Conservation (phyloP, 2,888 invertebrate genomes). For the Cosmopolites sordidus region DNA sequence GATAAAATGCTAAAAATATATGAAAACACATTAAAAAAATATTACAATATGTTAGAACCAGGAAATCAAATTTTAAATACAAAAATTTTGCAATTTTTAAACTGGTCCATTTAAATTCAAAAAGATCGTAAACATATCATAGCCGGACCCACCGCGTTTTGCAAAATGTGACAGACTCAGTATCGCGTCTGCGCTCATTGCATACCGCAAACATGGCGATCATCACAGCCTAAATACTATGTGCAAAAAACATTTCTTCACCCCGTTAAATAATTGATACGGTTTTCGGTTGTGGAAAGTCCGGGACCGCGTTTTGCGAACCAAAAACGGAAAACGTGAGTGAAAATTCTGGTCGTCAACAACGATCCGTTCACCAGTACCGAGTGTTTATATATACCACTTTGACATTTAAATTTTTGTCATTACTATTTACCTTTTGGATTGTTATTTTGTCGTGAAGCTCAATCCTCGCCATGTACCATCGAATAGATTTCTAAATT, state of each 20-base stretch:
- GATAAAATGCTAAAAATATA: no score
- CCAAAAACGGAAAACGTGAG: no score
- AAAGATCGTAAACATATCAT: neutral
- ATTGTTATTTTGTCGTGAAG: neutral
- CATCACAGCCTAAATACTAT: constrained; percentile 25
- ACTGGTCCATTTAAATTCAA: no score
- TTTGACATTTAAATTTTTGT: constrained; percentile 16
- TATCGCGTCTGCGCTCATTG: constrained; percentile 25
- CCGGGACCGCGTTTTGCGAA: no score
- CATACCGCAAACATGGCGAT: constrained; percentile 38
- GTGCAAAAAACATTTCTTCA: constrained; percentile 21
- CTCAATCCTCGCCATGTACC: constrained; percentile 6
- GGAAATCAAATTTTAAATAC: no score
- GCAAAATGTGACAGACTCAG: constrained; percentile 16
- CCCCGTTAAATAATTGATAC: no score
- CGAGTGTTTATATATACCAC: constrained; percentile 5
- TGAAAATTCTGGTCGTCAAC: no score
- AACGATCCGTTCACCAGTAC: neutral
- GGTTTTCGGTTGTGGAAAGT: no score
- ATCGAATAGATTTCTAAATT: constrained; percentile 7
- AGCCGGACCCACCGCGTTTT: constrained; percentile 6
- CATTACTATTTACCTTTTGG: constrained; percentile 15
- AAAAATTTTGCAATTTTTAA: no score
- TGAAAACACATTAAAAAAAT: no score
- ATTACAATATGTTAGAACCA: no score